These are phyloP conservation scores for Neolamprologus cancellatus DNA, from an alignment of 2,113 vertebrate genomes.

Conservation along the genomic window DNA sequence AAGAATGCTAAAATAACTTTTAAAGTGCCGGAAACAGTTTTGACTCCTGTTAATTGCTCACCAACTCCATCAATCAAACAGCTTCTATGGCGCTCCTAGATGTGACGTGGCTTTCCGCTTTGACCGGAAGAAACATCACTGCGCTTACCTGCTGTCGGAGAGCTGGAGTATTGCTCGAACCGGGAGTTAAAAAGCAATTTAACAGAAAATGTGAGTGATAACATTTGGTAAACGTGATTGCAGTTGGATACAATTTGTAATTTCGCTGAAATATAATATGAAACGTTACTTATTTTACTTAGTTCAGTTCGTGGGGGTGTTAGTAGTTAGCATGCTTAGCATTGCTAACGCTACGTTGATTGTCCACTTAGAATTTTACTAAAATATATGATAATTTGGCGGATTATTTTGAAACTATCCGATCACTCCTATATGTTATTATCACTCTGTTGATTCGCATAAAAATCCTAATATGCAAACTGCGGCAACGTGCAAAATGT, in stretches of 20 bases:
- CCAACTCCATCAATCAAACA: not conserved
- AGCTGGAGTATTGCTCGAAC: not conserved
- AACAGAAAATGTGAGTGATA: constrained; percentile 16
- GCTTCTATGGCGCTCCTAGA: not conserved
- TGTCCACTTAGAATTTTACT: not conserved
- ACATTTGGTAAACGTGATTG: fast-evolving
- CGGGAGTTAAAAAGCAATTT: not conserved
- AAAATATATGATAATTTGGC: not conserved
- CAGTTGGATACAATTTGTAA: fast-evolving
- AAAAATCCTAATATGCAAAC: not conserved
- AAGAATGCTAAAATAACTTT: not conserved
- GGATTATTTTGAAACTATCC: not conserved
- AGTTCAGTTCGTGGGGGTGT: not conserved
- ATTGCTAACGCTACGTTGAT: not conserved
- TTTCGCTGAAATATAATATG: not conserved
- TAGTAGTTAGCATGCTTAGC: not conserved
- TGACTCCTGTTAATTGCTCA: not conserved
- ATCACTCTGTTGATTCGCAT: not conserved
- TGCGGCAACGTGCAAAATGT: not conserved
- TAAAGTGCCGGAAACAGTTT: not conserved
- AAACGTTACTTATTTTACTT: not conserved
- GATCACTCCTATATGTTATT: fast-evolving
- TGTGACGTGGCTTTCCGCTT: constrained; percentile 57
- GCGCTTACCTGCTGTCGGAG: not conserved
- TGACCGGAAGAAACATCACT: constrained; percentile 1